Conservation (phyloP, 1,140 invertebrate species). For the Anagrus nilaparvatae region DNA sequence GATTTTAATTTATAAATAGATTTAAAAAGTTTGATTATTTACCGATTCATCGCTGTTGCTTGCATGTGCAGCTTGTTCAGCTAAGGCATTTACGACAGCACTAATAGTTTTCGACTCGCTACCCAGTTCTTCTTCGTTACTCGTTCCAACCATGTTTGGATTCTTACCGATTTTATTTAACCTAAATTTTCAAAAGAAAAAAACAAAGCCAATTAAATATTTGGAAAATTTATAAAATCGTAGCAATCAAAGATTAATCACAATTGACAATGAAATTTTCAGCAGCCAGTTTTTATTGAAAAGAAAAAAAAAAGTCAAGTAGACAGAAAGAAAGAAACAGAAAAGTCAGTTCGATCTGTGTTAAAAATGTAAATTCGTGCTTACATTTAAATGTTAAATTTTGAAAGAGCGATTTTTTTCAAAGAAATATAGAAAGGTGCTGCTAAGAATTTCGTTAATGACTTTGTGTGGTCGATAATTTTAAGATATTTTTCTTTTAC, state of each 20-base stretch:
- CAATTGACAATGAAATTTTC: constrained; percentile 34
- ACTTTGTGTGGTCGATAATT: constrained; percentile 27
- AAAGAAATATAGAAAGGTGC: not conserved
- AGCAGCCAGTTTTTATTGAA: constrained; percentile 23
- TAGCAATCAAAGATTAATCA: constrained; percentile 40
- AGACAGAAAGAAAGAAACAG: too few relatives aligned
- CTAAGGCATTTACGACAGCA: constrained; percentile 81
- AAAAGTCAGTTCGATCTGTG: too few relatives aligned
- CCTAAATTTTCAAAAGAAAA: constrained; percentile 43
- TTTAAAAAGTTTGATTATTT: constrained; percentile 27
- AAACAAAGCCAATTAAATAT: constrained; percentile 42
- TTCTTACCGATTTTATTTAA: constrained; percentile 98
- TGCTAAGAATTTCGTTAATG: constrained; percentile 27
- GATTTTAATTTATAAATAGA: constrained; percentile 4
- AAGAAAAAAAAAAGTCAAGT: too few relatives aligned
- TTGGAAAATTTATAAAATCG: too few relatives aligned
- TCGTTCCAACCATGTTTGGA: constrained; percentile 88
- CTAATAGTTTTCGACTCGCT: constrained; percentile 85
- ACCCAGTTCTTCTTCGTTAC: constrained; percentile 77
- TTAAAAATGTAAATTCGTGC: not conserved
- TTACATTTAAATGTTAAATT: not conserved
- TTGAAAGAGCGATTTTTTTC: not conserved
- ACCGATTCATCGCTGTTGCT: constrained; percentile 66
- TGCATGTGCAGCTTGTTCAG: constrained; percentile 75
- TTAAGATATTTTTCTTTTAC: constrained; percentile 18